Conservation (phyloP, 2,113 vertebrate species). For the Ancistrus triradiatus region DNA sequence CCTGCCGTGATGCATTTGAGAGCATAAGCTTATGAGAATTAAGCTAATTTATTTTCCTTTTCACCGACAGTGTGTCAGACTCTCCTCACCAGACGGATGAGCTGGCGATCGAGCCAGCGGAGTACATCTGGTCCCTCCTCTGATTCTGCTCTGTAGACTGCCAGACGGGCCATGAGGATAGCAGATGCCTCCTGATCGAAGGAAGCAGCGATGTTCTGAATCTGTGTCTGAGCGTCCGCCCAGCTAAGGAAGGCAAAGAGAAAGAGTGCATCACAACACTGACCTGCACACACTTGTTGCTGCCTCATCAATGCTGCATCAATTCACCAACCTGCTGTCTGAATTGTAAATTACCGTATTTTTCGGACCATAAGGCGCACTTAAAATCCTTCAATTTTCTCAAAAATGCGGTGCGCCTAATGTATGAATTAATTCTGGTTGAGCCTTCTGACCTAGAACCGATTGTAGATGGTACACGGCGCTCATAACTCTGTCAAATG, state of each 20-base stretch:
- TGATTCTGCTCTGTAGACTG: conserved; percentile 89
- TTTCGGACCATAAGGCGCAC: too few species aligned
- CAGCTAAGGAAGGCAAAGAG: conserved; percentile 70
- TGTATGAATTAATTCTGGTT: too few species aligned
- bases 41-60: neutral
- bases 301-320: neutral
- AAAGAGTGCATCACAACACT: neutral
- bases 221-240: conserved; percentile 95
- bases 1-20: too few species aligned
- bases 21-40: neutral
- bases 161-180: conserved; percentile 92
- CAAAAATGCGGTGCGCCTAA: too few species aligned
- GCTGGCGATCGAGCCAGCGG: conserved; percentile 91
- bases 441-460: too few species aligned
- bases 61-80: neutral
- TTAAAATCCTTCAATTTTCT: too few species aligned
- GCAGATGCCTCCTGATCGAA: conserved; percentile 96
- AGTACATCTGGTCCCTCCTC: conserved; percentile 96
- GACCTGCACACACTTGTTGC: conserved; percentile 17
- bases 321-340: neutral
- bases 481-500: too few species aligned
- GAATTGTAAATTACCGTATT: neutral
- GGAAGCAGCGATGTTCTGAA: conserved; percentile 92
- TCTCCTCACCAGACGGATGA: conserved; percentile 86
- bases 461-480: too few species aligned